Base-by-base conservation (phyloP, 2,888 invertebrate genomes). In the Atethmia centrago region DNA sequence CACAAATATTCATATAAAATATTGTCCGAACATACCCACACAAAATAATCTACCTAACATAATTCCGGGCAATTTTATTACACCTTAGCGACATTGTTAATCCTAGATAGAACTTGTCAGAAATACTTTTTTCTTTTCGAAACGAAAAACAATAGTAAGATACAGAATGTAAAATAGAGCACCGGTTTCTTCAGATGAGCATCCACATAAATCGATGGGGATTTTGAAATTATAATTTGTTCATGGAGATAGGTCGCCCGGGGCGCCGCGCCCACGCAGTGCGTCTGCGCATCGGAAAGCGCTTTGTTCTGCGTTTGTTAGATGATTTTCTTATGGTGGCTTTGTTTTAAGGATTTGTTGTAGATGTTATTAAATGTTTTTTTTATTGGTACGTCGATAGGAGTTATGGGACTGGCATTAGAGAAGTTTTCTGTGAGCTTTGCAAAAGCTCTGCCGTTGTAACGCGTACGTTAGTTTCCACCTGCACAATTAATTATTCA, bases 141-240 rank as follows among this genome's bases (percentile, higher is more conserved):
- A 69, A 73, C 89, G 85, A 88, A 88, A 88, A 92, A 91, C 91
- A 89, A 91, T 90, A 88, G 92, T 91, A 91, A 86, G 87, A 88
- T 88, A 85, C 82, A 80, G 87, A 88, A 89, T 88, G 90, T 91
- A 91, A 95, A 94, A 94, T 94, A 91, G 93, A 92, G 91, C 94
- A 93, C 88, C 92, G 92, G 90, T 93, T 94, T 94, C 94, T 95
- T 92, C 93, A 93, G 93, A 94, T 93, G 95, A 94, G 94, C 91
- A 93, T 92, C 91, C 93, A 92, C 94, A 96, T 96, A 96, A 95
- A 95, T 96, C 94, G 95, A 95, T 92, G 93, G 93, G 92, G 93
- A 94, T 95, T 96, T 95, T 93, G 93, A 96, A 95, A 96, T 95
- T 95, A 95, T 95, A 96, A 95, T 96, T 95, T 94, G 95, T 94